Conservation (phyloP, 2,113 vertebrate genomes). For the Scolopax mira region DNA sequence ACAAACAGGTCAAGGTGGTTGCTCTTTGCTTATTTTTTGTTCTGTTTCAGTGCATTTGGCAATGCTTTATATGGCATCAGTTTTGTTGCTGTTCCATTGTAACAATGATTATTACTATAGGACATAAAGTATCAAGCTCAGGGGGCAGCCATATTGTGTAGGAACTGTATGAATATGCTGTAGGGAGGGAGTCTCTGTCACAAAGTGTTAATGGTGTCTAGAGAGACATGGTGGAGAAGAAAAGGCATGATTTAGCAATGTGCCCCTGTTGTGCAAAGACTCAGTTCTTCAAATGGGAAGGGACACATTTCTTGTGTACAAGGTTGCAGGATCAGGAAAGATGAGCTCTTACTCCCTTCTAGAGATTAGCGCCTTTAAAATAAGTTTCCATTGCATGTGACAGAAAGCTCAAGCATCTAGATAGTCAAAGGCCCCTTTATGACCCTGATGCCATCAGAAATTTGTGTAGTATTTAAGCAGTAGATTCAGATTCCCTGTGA, state of each 20-base stretch:
- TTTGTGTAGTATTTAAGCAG: not conserved
- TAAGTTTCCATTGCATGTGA: not conserved
- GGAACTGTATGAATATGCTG: not conserved
- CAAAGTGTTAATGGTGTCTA: not conserved
- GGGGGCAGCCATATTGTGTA: not conserved
- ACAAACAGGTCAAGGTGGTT: not conserved
- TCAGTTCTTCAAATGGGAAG: not conserved
- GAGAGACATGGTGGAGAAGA: not conserved
- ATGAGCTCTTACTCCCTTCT: not conserved
- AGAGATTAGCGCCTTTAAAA: not conserved
- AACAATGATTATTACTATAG: not conserved
- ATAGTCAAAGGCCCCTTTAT: not conserved
- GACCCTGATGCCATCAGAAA: not conserved
- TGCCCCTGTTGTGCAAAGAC: not conserved
- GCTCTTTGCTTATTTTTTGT: not conserved
- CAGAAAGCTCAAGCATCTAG: not conserved
- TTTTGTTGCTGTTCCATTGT: not conserved
- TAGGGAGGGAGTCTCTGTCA: not conserved
- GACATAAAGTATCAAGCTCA: not conserved
- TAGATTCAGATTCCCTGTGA: not conserved
- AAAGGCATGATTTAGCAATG: not conserved
- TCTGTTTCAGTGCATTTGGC: not conserved
- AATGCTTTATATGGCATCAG: not conserved
- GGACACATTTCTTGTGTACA: not conserved
- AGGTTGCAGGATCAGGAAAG: not conserved